Evolutionary conservation across 2,113 vertebrate genomes (phyloP), one percentile per base, ranked within the genome.

Genomic region (Caranx ignobilis): DNA sequence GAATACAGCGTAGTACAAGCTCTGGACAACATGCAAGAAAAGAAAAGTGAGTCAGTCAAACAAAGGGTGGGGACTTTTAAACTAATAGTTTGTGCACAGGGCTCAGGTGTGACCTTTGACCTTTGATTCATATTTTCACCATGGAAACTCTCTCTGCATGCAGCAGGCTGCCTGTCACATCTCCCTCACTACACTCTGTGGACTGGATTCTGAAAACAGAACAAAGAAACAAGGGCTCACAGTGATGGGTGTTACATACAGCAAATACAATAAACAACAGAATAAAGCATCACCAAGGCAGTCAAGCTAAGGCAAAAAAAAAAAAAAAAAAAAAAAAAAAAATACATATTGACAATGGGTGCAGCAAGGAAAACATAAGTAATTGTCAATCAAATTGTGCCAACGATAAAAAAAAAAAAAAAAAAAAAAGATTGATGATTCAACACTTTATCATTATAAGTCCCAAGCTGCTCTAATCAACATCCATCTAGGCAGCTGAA

Each of bases 1-100:
- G 59, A 78, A 80, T 41, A 68, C 31, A 35, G 32, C 8, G 48
- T 57, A 61, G 37, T 9, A 11, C 2, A 69, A 68, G 19, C 69
- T 75, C 64, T 63, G 61, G 78, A 31, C 34, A 54, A 41, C 61
- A 76, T 21, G 6, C 13, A 13, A 34, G 19, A 32, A 32, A 16
- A 26, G 2, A 26, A 55, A 59, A 50, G 45, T 12, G 61, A 66
- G 19, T n/a, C 13, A 11, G 19, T 26, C 34, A 56, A 16, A 21
- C 15, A 11, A 55, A 16, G n/a, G 18, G 3, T 2, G 26, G 1
- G 8, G 32, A 18, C 60, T 65, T 67, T 68, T 37, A 55, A 35
- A 56, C 8, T 41, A 7, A 41, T 10, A 9, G 39, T 8, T 41
- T 41, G 39, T 41, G 39, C 2, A 10, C 39, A 41, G 39, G 39